A percentile compares a stretch with the other conserved stretches of the same genome.
phyloP scores from a whole-genome alignment of 1,140 invertebrate species.

The Scaptomyza montana region DNA sequence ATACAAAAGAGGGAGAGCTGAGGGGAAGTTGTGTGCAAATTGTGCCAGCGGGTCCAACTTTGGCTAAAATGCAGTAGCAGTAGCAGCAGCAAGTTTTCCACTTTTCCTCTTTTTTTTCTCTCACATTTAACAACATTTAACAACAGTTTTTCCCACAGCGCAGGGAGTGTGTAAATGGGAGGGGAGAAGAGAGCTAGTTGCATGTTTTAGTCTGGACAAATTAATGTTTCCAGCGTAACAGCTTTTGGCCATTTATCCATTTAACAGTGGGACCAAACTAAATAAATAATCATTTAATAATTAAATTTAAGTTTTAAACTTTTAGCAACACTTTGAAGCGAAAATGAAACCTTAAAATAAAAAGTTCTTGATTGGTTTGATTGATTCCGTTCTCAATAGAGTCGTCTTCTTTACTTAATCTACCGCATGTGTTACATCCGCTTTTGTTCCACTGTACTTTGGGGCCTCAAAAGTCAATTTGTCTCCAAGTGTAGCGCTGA shows the following conservation, averaged over 20 bases:
- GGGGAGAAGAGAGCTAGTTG: constrained; percentile 2
- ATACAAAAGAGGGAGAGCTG: neutral
- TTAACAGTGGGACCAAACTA: constrained; percentile 19
- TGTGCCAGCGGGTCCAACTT: constrained; percentile 39
- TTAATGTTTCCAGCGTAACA: constrained; percentile 12
- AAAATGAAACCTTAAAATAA: too few species aligned
- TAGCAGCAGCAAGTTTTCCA: constrained; percentile 35
- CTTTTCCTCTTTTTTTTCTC: constrained; percentile 31
- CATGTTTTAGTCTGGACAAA: constrained; percentile 22
- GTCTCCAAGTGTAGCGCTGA: constrained; percentile 1
- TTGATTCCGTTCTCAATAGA: neutral
- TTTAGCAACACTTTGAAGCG: too few species aligned
- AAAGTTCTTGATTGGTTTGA: too few species aligned
- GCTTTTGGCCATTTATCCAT: neutral
- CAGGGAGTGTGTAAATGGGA: neutral
- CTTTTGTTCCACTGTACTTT: constrained; percentile 6
- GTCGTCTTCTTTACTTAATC: neutral
- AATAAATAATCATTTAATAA: too few species aligned
- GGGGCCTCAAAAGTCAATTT: constrained; percentile 50
- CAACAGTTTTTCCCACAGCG: constrained; percentile 23
- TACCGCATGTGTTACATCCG: too few species aligned
- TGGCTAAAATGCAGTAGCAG: constrained; percentile 14
- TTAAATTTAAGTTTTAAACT: too few species aligned
- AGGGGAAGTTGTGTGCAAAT: constrained; percentile 21
- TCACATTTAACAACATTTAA: constrained; percentile 47